phyloP scores from a whole-genome alignment of 2,797 vertebrate species.

The Gobionotothen gibberifrons region DNA sequence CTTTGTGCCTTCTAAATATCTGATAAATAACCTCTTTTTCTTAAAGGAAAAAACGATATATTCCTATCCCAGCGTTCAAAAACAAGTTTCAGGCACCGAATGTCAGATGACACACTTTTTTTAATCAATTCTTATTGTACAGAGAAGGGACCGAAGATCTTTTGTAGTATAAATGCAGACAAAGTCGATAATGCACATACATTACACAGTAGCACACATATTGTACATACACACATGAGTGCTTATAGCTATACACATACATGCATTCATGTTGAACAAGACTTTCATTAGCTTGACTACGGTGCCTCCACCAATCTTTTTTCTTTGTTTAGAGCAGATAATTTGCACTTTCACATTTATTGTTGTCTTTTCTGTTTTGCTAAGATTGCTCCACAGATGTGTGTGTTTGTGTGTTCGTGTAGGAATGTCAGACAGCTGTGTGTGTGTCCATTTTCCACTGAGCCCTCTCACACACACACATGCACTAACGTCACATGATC shows the following conservation, averaged over 20 bases:
- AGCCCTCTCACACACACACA: conserved; percentile 38
- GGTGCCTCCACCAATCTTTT: conserved; percentile 57
- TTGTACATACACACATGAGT: conserved; percentile 33
- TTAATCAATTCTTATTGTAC: conserved; percentile 19
- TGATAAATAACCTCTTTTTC: conserved; percentile 18
- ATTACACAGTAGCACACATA: conserved; percentile 25
- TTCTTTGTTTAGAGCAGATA: conserved; percentile 43
- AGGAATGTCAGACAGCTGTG: conserved; percentile 78
- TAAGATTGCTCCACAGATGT: conserved; percentile 29
- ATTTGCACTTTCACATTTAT: conserved; percentile 78
- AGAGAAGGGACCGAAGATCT: conserved; percentile 23
- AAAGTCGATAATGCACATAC: conserved; percentile 64
- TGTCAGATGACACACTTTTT: conserved; percentile 8
- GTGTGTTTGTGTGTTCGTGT: conserved; percentile 8
- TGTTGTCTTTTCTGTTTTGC: conserved; percentile 43
- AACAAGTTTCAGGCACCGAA: conserved; percentile 1
- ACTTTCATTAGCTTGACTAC: conserved; percentile 29
- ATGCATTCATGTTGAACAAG: conserved; percentile 11
- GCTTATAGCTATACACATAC: conserved; percentile 18
- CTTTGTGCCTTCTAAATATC: conserved; percentile 49
- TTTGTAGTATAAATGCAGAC: conserved; percentile 54
- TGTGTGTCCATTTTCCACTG: conserved; percentile 57
- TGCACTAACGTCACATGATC: conserved; percentile 44
- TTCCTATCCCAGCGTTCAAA: not conserved
- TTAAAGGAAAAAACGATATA: not conserved